These are phyloP conservation scores for Harpegnathos saltator DNA, from an alignment of 1,140 invertebrate genomes.

Conservation along the genomic window DNA sequence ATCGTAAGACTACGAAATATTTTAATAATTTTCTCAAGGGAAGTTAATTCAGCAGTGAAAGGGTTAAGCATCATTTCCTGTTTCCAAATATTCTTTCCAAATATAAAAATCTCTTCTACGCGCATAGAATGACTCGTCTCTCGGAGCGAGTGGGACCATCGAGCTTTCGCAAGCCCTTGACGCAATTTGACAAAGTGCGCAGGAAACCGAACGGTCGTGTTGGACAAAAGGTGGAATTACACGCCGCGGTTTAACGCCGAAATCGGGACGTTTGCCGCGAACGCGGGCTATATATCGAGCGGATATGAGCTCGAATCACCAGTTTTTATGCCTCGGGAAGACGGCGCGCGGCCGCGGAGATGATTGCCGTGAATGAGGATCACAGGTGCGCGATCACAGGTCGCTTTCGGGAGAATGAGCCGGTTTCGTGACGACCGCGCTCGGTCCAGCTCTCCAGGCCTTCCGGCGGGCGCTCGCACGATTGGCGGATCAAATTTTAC, in stretches of 20 bases:
- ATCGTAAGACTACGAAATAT: no score
- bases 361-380: constrained; percentile 18
- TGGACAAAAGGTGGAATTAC: neutral
- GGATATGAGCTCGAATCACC: neutral
- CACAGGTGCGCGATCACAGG: constrained; percentile 31
- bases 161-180: no score
- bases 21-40: no score
- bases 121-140: no score
- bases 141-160: no score
- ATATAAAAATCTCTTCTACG: no score
- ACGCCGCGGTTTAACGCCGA: neutral
- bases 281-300: no score
- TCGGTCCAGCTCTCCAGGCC: constrained; percentile 1
- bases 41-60: no score
- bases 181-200: no score
- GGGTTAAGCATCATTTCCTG: no score
- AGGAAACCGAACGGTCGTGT: neutral
- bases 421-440: constrained; percentile 44
- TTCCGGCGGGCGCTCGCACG: constrained; percentile 38
- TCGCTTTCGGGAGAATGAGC: no score
- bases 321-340: neutral
- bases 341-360: neutral
- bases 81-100: no score
- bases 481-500: constrained; percentile 73
- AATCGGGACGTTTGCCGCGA: neutral